Evolutionary conservation across 2,113 vertebrate genomes (phyloP), one percentile per base, ranked within the genome.

Genomic region (Python bivittatus): DNA sequence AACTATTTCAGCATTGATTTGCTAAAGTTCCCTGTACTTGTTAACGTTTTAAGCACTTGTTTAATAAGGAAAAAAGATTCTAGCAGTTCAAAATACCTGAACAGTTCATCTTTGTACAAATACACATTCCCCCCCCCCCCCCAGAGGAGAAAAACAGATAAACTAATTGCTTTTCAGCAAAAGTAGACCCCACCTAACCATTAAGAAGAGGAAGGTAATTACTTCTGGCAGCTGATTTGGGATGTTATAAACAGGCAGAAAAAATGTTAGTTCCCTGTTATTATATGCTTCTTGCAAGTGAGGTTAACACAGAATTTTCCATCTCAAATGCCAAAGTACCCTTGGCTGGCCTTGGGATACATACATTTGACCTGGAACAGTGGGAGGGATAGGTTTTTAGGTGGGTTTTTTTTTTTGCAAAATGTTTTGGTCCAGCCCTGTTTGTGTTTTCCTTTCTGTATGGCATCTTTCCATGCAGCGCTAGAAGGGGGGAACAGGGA

Each of bases 401-500:
- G n/a, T n/a, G n/a, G n/a, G n/a, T n/a, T n/a, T n/a, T n/a, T n/a
- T 29, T 85, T 52, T 29, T 29, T 52, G 23, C 84, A 54, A 53
- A 54, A 52, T 52, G 42, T 53, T 29, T 86, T n/a, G 48, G 27
- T 52, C 27, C 27, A n/a, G 23, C 84, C 27, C 4, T 85, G 12
- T 27, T 48, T 2, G 20, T 42, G 72, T 79, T 38, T 79, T 7
- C 27, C 23, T 29, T 4, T 91, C 95, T 93, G 92, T 96, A 96
- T 93, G 94, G 93, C 91, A 93, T 95, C 96, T 95, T 93, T 90
- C 93, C 94, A 94, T 93, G 93, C 94, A 94, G 91, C 92, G 91
- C 96, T 92, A 94, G 93, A 95, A 92, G 94, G 90, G 0, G 53
- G 25, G 2, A 44, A 72, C 3, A 90, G 94, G 2, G 29, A 17